phyloP scores from a whole-genome alignment of 2,113 vertebrate species.

The Alligator sinensis region DNA sequence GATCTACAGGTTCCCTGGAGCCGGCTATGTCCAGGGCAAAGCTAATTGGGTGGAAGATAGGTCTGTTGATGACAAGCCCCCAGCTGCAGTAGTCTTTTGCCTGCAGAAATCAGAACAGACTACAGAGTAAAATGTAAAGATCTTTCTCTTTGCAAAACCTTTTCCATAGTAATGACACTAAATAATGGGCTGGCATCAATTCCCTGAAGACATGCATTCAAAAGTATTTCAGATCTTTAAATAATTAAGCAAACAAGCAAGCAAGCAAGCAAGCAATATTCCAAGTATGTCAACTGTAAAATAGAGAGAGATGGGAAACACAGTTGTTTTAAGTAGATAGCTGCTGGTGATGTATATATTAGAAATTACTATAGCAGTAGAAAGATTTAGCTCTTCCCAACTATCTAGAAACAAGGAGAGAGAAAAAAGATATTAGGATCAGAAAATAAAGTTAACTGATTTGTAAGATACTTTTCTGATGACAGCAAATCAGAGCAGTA shows the following conservation, averaged over 20 bases:
- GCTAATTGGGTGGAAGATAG: background rate
- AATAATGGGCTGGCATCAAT: background rate
- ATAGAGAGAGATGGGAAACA: background rate
- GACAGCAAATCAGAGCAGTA: slow-evolving; percentile 2
- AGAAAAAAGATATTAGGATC: background rate
- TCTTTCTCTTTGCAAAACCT: background rate
- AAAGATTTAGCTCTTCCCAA: background rate
- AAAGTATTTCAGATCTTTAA: slow-evolving; percentile 33
- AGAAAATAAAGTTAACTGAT: slow-evolving; percentile 37
- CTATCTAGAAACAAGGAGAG: background rate
- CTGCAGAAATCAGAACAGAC: background rate
- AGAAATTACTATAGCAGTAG: background rate
- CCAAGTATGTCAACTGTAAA: slow-evolving; percentile 2
- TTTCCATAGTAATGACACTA: background rate
- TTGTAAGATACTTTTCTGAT: slow-evolving; percentile 31
- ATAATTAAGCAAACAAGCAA: slow-evolving; percentile 36
- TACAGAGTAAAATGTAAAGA: background rate
- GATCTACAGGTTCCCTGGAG: background rate
- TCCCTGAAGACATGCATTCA: background rate
- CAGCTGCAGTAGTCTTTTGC: background rate
- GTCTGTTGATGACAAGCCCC: background rate
- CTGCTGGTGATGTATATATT: background rate
- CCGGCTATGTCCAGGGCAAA: background rate
- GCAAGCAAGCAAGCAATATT: slow-evolving; percentile 5
- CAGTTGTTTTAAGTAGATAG: background rate